These are phyloP conservation scores for Steinernema khuongi DNA, from an alignment of 1,140 invertebrate species.

Conservation along the genomic window DNA sequence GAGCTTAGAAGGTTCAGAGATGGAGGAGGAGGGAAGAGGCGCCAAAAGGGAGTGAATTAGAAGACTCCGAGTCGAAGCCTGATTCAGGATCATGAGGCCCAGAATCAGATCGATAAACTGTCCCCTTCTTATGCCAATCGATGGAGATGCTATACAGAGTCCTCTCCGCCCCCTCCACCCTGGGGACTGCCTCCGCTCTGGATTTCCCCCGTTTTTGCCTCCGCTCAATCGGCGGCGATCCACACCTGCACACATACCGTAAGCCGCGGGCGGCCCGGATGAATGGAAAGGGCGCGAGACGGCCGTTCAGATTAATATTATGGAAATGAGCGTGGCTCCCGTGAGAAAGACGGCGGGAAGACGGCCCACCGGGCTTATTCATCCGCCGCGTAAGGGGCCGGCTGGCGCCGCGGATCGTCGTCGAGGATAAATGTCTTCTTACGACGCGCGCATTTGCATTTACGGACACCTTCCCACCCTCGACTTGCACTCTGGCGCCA, in stretches of 20 bases:
- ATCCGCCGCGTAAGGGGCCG: neutral
- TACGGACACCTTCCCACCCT: neutral
- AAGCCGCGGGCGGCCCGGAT: neutral
- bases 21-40: too few relatives aligned
- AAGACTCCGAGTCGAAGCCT: too few relatives aligned
- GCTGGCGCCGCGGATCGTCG: neutral
- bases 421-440: neutral
- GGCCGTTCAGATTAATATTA: neutral
- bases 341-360: slow-evolving; percentile 1
- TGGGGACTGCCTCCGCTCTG: too few relatives aligned
- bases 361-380: neutral
- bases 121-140: too few relatives aligned
- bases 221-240: neutral
- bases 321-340: neutral
- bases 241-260: slow-evolving; percentile 15
- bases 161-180: too few relatives aligned
- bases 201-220: too few relatives aligned
- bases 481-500: neutral
- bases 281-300: neutral
- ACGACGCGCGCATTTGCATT: slow-evolving; percentile 1
- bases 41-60: too few relatives aligned
- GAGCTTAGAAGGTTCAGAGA: too few relatives aligned
- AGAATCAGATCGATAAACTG: too few relatives aligned
- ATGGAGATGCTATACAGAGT: too few relatives aligned
- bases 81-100: too few relatives aligned